Percentiles rank a stretch among this genome's conserved stretches.
These are phyloP conservation scores for Indicator maculatus DNA, from an alignment of 2,113 vertebrate species.

Conservation along the genomic window DNA sequence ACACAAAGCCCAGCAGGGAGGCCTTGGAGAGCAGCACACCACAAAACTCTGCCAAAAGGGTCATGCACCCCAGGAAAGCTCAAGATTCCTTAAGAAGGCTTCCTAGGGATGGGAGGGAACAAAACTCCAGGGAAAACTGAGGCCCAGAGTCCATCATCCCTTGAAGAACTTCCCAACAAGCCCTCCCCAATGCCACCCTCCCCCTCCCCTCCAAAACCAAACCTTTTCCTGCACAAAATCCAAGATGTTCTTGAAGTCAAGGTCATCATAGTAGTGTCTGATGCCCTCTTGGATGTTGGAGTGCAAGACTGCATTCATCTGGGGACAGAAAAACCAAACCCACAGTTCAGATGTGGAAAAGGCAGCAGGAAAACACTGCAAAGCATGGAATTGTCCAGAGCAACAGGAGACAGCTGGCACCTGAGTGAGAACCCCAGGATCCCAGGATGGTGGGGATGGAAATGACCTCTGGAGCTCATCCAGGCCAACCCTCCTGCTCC, in stretches of 20 bases:
- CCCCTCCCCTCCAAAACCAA: accelerated
- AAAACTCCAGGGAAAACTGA: neutral
- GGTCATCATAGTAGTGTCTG: constrained; percentile 90
- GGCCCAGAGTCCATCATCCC: accelerated
- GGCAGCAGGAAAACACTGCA: accelerated
- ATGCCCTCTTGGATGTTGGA: constrained; percentile 88
- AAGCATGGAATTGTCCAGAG: accelerated
- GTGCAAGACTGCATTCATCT: constrained; percentile 85
- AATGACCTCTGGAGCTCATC: too few relatives aligned
- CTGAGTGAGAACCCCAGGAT: neutral
- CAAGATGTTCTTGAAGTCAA: constrained; percentile 94
- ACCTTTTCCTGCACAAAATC: constrained; percentile 92
- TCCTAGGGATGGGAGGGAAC: neutral
- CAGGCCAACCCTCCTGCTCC: too few relatives aligned
- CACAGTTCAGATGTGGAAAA: accelerated
- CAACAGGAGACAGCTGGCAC: neutral
- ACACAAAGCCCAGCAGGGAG: accelerated
- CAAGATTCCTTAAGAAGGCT: neutral
- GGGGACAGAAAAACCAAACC: neutral
- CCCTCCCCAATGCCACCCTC: accelerated
- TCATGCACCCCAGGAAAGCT: neutral
- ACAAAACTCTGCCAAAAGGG: neutral
- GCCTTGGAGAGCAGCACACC: neutral
- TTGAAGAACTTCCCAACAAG: neutral
- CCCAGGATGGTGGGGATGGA: too few relatives aligned